Conservation (phyloP, 2,113 vertebrate genomes). For the Albula glossodonta region DNA sequence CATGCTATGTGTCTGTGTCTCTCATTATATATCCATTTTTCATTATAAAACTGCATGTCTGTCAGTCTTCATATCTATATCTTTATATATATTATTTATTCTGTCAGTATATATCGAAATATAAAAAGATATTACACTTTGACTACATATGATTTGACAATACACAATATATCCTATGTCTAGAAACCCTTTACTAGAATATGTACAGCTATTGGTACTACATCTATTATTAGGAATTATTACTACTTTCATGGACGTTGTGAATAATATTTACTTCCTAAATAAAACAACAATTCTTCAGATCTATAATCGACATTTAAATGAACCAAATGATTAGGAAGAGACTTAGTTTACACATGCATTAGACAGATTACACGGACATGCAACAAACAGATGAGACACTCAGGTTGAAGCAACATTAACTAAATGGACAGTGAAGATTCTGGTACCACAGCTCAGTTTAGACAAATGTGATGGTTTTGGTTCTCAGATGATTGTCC, state of each 20-base stretch:
- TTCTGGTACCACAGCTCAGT: not conserved
- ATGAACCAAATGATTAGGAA: not conserved
- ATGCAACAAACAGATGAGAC: not conserved
- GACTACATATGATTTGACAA: not conserved
- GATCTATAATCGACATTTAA: too few species aligned
- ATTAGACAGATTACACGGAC: slow-evolving; percentile 7
- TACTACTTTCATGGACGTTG: not conserved
- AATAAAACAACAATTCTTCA: too few species aligned
- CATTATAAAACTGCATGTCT: not conserved
- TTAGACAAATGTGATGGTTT: not conserved
- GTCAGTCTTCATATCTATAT: not conserved
- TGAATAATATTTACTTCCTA: not conserved
- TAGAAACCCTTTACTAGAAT: not conserved
- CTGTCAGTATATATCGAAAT: not conserved
- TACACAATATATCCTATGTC: not conserved
- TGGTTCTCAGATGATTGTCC: not conserved
- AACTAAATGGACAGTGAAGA: too few species aligned
- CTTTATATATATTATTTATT: not conserved
- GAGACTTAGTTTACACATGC: not conserved
- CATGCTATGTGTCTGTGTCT: too few species aligned
- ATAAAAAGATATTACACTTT: too few species aligned
- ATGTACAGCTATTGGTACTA: not conserved
- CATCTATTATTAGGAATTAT: not conserved
- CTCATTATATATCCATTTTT: not conserved
- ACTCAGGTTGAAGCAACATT: not conserved